A percentile compares a stretch with the other conserved stretches of the same genome.
Conservation (phyloP, 2,888 invertebrate species). For the Acanthoscelides obtectus region DNA sequence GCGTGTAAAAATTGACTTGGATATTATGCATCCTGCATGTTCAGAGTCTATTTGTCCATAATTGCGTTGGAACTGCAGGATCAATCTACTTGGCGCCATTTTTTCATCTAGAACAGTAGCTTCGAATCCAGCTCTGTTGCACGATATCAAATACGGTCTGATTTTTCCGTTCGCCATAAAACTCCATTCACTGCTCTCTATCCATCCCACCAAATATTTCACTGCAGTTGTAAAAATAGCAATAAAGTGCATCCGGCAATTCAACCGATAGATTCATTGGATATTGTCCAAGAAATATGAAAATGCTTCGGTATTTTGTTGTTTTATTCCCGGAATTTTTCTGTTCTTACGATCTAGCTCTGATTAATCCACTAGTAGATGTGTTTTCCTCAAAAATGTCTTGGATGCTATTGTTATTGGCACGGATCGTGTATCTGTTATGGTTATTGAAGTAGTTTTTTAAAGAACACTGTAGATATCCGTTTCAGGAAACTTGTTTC, state of each 20-base stretch:
- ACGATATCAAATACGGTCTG: neutral
- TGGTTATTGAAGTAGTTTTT: too few species aligned
- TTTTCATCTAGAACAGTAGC: too few species aligned
- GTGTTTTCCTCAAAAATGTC: neutral
- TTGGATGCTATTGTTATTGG: too few species aligned
- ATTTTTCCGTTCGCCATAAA: neutral
- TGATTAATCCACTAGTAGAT: neutral
- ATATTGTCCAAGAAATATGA: conserved; percentile 8
- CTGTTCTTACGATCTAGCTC: neutral
- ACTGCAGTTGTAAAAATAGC: conserved; percentile 5
- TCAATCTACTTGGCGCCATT: too few species aligned
- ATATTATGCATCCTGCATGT: too few species aligned
- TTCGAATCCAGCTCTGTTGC: neutral
- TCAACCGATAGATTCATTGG: conserved; percentile 2
- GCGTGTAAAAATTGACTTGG: too few species aligned
- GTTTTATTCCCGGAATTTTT: neutral
- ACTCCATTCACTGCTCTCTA: neutral
- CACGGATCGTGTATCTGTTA: too few species aligned
- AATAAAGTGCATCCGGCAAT: conserved; percentile 6
- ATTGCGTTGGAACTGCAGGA: too few species aligned
- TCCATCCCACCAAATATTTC: conserved; percentile 3
- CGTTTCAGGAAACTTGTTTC: too few species aligned
- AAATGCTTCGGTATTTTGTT: neutral
- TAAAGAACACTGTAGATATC: too few species aligned
- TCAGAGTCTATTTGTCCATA: too few species aligned